Conservation (phyloP, 2,888 invertebrate species). For the Philereme vetulata region DNA sequence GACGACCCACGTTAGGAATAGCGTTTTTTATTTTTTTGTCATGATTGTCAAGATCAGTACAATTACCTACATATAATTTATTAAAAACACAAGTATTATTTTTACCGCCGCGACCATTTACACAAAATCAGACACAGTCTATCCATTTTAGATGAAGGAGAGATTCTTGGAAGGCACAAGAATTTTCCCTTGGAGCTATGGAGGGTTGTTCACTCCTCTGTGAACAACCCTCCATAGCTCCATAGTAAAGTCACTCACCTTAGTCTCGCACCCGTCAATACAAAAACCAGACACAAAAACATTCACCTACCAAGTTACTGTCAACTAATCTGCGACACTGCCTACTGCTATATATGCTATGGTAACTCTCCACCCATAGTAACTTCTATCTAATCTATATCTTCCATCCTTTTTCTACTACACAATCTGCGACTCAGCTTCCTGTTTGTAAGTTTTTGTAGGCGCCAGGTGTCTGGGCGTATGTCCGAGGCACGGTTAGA, state of each 20-base stretch:
- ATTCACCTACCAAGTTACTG: not conserved
- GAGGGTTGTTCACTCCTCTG: not conserved
- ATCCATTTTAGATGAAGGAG: no score
- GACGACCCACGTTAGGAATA: no score
- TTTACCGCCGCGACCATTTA: no score
- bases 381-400: slow-evolving; percentile 8
- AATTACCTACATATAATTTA: no score
- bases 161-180: not conserved
- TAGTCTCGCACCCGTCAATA: slow-evolving; percentile 3
- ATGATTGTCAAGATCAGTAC: no score
- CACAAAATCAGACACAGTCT: no score
- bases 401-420: slow-evolving; percentile 6
- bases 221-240: not conserved
- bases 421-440: slow-evolving; percentile 18
- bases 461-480: slow-evolving; percentile 44
- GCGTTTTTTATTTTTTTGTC: no score
- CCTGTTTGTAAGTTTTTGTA: slow-evolving; percentile 35
- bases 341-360: no score
- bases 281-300: slow-evolving; percentile 1
- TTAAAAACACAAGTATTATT: no score
- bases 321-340: no score
- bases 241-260: not conserved
- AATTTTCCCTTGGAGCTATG: no score
- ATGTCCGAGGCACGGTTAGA: slow-evolving; percentile 15
- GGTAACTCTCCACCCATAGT: not conserved